A percentile compares a stretch with the other conserved stretches of the same genome.
phyloP scores from a whole-genome alignment of 1,140 invertebrate genomes.

The Megalonaias nervosa region DNA sequence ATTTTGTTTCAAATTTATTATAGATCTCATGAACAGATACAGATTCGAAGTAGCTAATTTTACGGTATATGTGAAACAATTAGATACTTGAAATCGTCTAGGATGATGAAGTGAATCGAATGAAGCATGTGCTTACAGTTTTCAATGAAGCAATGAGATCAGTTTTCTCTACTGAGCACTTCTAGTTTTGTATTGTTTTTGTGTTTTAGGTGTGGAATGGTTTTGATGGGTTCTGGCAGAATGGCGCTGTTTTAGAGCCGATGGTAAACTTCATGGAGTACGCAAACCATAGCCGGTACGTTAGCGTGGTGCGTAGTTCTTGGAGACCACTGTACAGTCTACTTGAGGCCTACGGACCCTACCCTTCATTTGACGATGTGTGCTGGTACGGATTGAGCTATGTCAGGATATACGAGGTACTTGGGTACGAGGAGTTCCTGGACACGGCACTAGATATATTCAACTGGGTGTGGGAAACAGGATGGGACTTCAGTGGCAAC shows the following conservation, averaged over 20 bases:
- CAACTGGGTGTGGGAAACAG: constrained; percentile 4
- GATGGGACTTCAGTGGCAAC: constrained; percentile 32
- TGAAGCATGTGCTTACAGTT: too few relatives aligned
- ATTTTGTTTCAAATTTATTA: too few relatives aligned
- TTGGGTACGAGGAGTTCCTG: not conserved
- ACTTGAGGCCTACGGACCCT: constrained; percentile 46
- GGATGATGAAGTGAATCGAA: too few relatives aligned
- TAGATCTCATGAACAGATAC: too few relatives aligned
- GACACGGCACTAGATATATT: too few relatives aligned
- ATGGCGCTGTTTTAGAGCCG: constrained; percentile 37
- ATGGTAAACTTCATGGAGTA: constrained; percentile 37
- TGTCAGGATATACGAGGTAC: constrained; percentile 34
- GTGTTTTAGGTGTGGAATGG: constrained; percentile 46
- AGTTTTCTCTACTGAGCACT: not conserved
- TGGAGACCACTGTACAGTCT: constrained; percentile 27
- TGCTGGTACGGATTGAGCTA: constrained; percentile 41
- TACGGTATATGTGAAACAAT: too few relatives aligned
- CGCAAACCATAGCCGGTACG: constrained; percentile 31
- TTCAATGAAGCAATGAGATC: too few relatives aligned
- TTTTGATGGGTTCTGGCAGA: constrained; percentile 47
- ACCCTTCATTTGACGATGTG: constrained; percentile 49
- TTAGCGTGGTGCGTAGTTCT: constrained; percentile 7
- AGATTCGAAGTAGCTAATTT: too few relatives aligned
- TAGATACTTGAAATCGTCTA: too few relatives aligned
- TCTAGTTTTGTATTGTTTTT: not conserved